Evolutionary conservation across 2,113 vertebrate genomes (phyloP).

Genomic region (Urocynchramus pylzowi): DNA sequence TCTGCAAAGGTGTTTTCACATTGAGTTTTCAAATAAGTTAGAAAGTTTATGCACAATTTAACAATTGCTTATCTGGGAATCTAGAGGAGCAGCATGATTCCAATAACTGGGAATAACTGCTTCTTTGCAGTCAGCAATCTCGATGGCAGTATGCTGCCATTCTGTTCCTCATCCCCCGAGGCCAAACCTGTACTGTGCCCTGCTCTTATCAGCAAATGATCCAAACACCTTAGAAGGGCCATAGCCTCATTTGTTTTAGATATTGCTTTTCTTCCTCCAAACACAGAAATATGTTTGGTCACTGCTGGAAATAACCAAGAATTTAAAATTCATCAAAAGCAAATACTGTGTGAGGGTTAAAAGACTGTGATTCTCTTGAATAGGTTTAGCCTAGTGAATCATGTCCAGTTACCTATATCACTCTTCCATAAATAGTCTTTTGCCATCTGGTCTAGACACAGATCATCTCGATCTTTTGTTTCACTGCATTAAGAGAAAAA

Average conservation of each 20-base stretch:
- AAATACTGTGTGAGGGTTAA: not conserved
- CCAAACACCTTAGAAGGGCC: not conserved
- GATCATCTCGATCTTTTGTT: not conserved
- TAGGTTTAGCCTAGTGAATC: not conserved
- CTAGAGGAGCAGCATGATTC: not conserved
- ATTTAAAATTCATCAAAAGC: not conserved
- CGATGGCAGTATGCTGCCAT: accelerated
- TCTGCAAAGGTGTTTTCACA: not conserved
- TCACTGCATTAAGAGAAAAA: not conserved
- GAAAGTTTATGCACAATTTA: conserved; percentile 14
- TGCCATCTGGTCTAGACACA: not conserved
- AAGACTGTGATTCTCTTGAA: not conserved
- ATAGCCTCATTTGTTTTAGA: not conserved
- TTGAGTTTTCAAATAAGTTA: not conserved
- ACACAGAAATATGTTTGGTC: not conserved
- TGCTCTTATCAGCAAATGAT: not conserved
- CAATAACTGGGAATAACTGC: not conserved
- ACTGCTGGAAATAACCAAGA: not conserved
- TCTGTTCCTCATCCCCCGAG: not conserved
- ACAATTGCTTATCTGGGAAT: not conserved
- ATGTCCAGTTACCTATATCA: not conserved
- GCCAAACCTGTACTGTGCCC: not conserved
- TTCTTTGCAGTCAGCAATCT: not conserved
- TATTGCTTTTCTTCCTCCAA: not conserved
- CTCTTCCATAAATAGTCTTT: not conserved